Conservation (phyloP, 2,888 invertebrate genomes). For the Troides aeacus region DNA sequence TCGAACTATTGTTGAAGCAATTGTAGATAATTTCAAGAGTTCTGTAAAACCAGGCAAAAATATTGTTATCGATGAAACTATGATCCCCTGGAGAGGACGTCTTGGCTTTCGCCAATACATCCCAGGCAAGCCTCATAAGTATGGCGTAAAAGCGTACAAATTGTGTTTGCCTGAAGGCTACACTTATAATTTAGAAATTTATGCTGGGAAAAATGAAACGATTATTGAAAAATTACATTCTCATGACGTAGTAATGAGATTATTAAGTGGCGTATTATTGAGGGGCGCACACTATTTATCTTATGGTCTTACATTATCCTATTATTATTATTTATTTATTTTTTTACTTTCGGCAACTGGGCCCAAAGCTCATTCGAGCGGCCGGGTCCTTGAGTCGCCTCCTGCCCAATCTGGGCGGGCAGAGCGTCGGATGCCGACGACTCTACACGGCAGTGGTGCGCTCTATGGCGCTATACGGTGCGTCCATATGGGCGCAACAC, state of each 20-base stretch:
- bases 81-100: constrained; percentile 47
- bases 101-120: constrained; percentile 43
- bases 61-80: constrained; percentile 44
- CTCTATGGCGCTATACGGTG: too few relatives aligned
- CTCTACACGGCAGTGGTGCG: too few relatives aligned
- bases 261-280: constrained; percentile 29
- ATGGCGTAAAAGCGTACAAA: constrained; percentile 43
- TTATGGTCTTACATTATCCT: too few relatives aligned
- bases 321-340: too few relatives aligned
- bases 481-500: too few relatives aligned
- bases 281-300: constrained; percentile 37
- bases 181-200: neutral
- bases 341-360: too few relatives aligned
- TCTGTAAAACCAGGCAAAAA: constrained; percentile 35
- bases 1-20: constrained; percentile 24
- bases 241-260: constrained; percentile 17
- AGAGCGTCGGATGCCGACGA: too few relatives aligned
- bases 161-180: constrained; percentile 40
- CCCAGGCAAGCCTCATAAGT: constrained; percentile 9
- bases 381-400: too few relatives aligned
- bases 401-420: too few relatives aligned
- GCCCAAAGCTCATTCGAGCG: too few relatives aligned
- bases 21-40: constrained; percentile 15
- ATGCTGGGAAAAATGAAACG: constrained; percentile 22
- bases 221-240: constrained; percentile 23